phyloP scores from a whole-genome alignment of 2,888 invertebrate species.

The Phaonia tiefii region DNA sequence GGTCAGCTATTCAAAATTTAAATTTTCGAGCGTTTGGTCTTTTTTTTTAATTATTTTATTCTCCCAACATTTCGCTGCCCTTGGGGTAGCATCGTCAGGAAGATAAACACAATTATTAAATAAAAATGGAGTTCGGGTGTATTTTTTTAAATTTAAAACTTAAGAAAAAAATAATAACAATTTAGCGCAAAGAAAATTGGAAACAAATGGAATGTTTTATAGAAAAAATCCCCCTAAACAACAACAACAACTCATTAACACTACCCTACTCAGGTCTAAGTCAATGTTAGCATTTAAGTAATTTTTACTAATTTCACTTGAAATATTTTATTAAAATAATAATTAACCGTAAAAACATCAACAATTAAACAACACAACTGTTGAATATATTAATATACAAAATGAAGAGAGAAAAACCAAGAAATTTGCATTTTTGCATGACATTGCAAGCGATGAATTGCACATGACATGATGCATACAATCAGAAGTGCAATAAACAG shows the following conservation, averaged over 20 bases:
- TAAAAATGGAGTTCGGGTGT: too few species aligned
- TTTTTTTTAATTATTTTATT: too few species aligned
- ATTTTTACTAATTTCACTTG: conserved; percentile 14
- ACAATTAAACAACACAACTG: conserved; percentile 7
- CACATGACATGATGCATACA: background rate
- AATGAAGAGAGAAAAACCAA: background rate
- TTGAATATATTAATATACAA: background rate
- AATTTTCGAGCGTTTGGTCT: too few species aligned
- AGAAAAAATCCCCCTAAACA: background rate
- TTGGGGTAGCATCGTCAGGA: too few species aligned
- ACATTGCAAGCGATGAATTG: conserved; percentile 23
- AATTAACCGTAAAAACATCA: conserved; percentile 12
- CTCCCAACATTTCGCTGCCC: too few species aligned
- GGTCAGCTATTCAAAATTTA: too few species aligned
- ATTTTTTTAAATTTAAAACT: too few species aligned
- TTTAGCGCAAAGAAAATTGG: too few species aligned
- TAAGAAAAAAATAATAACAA: too few species aligned
- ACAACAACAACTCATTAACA: conserved; percentile 64
- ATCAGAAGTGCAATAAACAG: conserved; percentile 13
- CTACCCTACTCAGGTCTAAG: conserved; percentile 10
- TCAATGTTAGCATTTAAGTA: background rate
- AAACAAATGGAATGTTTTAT: too few species aligned
- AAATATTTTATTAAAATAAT: conserved; percentile 1
- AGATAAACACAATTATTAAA: too few species aligned
- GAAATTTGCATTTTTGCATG: conserved; percentile 47